Conservation (phyloP, 2,113 vertebrate genomes). For the Scalopus aquaticus region DNA sequence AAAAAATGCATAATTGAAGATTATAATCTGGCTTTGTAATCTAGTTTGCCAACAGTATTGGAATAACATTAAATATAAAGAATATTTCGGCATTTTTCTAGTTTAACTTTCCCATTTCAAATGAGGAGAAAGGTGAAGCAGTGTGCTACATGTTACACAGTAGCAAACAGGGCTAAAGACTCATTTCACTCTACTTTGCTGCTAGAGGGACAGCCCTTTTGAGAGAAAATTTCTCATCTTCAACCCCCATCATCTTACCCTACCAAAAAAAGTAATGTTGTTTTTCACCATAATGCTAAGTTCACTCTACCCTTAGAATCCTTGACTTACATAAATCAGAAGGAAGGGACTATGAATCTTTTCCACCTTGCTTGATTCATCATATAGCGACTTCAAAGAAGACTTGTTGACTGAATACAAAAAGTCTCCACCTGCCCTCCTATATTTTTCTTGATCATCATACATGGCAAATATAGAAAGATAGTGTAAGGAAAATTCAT, state of each 20-base stretch:
- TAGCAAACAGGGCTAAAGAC: not conserved
- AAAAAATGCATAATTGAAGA: not conserved
- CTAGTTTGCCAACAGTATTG: not conserved
- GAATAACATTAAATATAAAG: not conserved
- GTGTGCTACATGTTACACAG: not conserved
- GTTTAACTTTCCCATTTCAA: not conserved
- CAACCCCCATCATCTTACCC: not conserved
- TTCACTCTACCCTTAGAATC: not conserved
- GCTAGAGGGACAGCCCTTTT: not conserved
- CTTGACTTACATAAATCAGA: not conserved
- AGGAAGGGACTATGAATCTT: not conserved
- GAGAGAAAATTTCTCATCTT: not conserved
- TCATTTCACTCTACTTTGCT: not conserved
- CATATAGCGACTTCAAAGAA: not conserved
- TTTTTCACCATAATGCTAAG: not conserved
- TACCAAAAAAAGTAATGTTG: not conserved
- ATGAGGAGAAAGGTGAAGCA: not conserved
- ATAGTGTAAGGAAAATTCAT: not conserved
- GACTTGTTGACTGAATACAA: not conserved
- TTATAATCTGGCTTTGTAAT: not conserved
- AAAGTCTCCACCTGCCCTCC: not conserved
- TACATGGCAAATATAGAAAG: accelerated
- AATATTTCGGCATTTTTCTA: not conserved
- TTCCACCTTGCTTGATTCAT: not conserved
- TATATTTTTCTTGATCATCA: not conserved